Base-by-base conservation (phyloP, 2,888 invertebrate species). In the Campopleginae sp. region DNA sequence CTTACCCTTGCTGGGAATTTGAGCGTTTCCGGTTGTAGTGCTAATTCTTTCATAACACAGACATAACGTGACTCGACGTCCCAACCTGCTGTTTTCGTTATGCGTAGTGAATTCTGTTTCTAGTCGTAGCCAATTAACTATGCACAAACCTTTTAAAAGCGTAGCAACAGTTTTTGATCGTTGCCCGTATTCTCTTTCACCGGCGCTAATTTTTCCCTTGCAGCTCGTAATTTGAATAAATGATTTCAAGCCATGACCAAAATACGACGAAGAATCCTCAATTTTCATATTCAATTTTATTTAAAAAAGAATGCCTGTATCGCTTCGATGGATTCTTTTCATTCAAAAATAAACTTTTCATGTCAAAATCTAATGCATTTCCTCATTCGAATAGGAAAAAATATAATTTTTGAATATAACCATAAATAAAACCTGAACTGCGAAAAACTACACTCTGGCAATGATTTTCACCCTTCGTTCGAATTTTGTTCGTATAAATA, bases 41-140 rank as follows among this genome's bases (percentile, higher is more conserved):
- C 44, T 58, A 58, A 78, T 78, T 78, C 46, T 78, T 78, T 70
- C 44, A 70, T 46, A 44, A 31, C 58, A 14, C 66, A n/a, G n/a
- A 27, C 38, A 61, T 17, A 66, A 44, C 23, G 19, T 42, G 17
- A 27, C 38, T 42, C 38, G 14, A 42, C 66, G 27, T 51, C 14
- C 51, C 51, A 42, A 23, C 68, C 27, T 78, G 42, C 27, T 78
- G 42, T 58, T 78, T 78, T 61, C 68, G 68, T 78, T 61, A 46
- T 70, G 58, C 23, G 54, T 54, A 38, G 65, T 31, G 61, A 33
- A 76, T 48, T 31, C 31, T 38, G 42, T 66, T 66, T 51, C 27
- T 38, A 23, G 27, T 48, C 23, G 23, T 77, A 46, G 42, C 51
- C 48, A 51, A 51, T 42, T 65, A 66, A 77, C 6, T 31, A 46